Conservation (phyloP, 2,113 vertebrate genomes). For the Castor canadensis region DNA sequence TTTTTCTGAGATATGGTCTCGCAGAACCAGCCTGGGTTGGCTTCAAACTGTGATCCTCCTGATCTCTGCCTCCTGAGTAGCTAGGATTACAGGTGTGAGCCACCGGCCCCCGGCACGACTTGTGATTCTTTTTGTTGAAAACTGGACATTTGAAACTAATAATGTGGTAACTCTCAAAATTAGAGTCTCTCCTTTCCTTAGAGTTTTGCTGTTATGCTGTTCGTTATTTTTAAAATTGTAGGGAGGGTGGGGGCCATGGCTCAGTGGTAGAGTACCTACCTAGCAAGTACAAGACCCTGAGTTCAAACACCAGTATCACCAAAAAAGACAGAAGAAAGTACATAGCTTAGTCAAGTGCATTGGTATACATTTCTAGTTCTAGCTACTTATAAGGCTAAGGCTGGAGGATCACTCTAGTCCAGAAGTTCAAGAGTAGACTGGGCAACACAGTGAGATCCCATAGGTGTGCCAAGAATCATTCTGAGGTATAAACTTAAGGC, state of each 20-base stretch:
- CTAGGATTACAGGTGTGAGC: too few relatives aligned
- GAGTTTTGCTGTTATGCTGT: background rate
- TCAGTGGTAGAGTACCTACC: too few relatives aligned
- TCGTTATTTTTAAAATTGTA: too few relatives aligned
- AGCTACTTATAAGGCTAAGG: background rate
- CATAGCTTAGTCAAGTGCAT: background rate
- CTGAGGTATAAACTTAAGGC: background rate
- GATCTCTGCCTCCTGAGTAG: too few relatives aligned
- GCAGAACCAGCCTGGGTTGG: too few relatives aligned
- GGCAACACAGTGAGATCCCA: background rate
- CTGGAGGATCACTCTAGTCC: background rate
- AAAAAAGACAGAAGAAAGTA: fast-evolving
- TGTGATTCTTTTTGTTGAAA: background rate
- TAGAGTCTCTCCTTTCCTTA: background rate
- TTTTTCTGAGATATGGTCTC: too few relatives aligned
- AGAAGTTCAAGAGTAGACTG: background rate
- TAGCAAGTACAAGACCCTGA: background rate
- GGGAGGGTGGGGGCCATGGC: too few relatives aligned
- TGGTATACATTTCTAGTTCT: background rate
- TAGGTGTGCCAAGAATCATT: background rate
- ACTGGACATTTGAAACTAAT: background rate
- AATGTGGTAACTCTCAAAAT: background rate
- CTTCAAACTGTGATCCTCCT: too few relatives aligned
- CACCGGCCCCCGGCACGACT: background rate
- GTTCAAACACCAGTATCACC: too few relatives aligned